A percentile compares a stretch with the other conserved stretches of the same genome.
Conservation (phyloP, 1,140 invertebrate species). For the Drosophila guanche region DNA sequence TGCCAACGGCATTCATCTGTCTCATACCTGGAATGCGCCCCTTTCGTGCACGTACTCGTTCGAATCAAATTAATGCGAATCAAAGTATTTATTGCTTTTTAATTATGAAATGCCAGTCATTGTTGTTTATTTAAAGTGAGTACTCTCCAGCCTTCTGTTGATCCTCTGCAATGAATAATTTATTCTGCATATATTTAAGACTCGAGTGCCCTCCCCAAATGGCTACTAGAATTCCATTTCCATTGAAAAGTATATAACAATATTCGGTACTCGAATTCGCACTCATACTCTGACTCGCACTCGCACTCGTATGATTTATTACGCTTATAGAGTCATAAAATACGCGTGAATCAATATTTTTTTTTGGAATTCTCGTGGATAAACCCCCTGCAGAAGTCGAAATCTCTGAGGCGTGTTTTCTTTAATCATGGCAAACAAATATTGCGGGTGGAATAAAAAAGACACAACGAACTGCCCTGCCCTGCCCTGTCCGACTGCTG, state of each 20-base stretch:
- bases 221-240: no score
- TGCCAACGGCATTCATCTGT: constrained; percentile 9
- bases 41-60: background rate
- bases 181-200: constrained; percentile 1
- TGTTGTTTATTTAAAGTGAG: constrained; percentile 42
- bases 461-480: background rate
- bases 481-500: background rate
- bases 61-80: constrained; percentile 26
- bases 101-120: constrained; percentile 27
- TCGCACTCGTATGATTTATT: constrained; percentile 8
- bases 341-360: constrained; percentile 38
- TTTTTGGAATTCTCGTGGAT: constrained; percentile 13
- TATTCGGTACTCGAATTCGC: background rate
- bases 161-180: constrained; percentile 16
- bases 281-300: background rate
- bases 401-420: constrained; percentile 15
- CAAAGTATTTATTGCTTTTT: constrained; percentile 32
- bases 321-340: constrained; percentile 19
- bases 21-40: no score
- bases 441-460: background rate
- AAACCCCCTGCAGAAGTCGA: constrained; percentile 13
- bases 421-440: constrained; percentile 44
- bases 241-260: no score
- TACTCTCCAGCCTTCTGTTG: constrained; percentile 1
- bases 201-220: no score